Percentiles rank a stretch among this genome's conserved stretches.
Evolutionary conservation across 2,113 vertebrate genomes (phyloP).

Genomic region (Trochalopteron elliotii): DNA sequence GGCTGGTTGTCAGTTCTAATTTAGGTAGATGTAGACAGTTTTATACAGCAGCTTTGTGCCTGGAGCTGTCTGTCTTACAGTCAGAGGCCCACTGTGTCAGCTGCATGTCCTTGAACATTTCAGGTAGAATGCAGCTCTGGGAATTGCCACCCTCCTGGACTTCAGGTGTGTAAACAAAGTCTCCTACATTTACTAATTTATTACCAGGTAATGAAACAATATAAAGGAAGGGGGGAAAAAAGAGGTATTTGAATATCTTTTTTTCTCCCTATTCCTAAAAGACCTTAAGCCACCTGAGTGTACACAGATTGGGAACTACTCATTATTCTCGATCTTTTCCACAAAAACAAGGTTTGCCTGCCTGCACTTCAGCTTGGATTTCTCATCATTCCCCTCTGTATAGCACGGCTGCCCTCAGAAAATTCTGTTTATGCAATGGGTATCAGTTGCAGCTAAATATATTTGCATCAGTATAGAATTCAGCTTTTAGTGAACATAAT

Average conservation of each 20-base stretch:
- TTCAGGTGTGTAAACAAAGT: conserved; percentile 63
- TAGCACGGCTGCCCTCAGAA: background rate
- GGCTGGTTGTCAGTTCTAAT: conserved; percentile 82
- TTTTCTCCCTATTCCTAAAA: background rate
- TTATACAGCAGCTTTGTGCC: conserved; percentile 77
- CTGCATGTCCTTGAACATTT: conserved; percentile 81
- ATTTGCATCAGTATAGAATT: background rate
- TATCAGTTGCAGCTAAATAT: background rate
- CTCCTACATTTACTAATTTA: conserved; percentile 51
- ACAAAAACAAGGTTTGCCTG: background rate
- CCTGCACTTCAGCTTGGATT: background rate
- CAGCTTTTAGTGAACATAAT: background rate
- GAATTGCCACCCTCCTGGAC: conserved; percentile 58
- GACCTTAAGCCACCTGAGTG: background rate
- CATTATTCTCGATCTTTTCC: background rate
- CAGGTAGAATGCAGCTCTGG: conserved; percentile 69
- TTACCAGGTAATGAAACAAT: conserved; percentile 8
- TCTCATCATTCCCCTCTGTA: background rate
- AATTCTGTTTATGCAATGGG: background rate
- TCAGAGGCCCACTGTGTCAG: conserved; percentile 72
- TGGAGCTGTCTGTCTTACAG: conserved; percentile 77
- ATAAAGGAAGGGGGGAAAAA: background rate
- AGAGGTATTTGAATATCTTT: background rate
- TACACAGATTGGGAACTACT: background rate
- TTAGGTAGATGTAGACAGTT: conserved; percentile 74